Evolutionary conservation across 2,888 invertebrate species (phyloP).

Genomic region (Linnaemya vulpina): DNA sequence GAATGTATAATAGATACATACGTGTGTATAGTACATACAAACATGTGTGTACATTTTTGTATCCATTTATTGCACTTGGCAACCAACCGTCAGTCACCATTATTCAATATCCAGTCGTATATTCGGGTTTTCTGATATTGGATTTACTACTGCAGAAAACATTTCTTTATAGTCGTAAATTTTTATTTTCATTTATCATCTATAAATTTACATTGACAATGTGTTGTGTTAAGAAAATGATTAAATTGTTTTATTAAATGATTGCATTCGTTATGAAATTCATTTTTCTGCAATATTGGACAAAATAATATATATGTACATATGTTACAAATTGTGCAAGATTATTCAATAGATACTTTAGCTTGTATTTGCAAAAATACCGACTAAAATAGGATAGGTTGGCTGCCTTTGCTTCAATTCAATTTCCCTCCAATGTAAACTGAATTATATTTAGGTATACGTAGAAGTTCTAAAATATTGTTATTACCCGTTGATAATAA

Average conservation of each 20-base stretch:
- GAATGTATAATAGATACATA: constrained; percentile 49
- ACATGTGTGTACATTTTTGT: not conserved
- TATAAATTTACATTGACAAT: constrained; percentile 2
- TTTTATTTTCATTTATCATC: constrained; percentile 1
- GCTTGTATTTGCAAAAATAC: not conserved
- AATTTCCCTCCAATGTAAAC: not conserved
- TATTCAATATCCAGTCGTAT: constrained; percentile 30
- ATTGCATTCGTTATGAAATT: too few relatives aligned
- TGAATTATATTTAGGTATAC: not conserved
- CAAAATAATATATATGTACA: too few relatives aligned
- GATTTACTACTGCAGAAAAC: constrained; percentile 23
- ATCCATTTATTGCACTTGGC: constrained; percentile 57
- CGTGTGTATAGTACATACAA: not conserved
- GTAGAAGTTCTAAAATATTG: not conserved
- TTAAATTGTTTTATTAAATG: not conserved
- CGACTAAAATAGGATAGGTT: too few relatives aligned
- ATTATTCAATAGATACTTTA: too few relatives aligned
- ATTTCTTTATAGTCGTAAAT: constrained; percentile 5
- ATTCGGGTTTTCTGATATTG: constrained; percentile 18
- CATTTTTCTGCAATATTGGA: too few relatives aligned
- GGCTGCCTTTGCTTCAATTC: not conserved
- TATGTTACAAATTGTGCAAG: too few relatives aligned
- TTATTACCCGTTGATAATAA: not conserved
- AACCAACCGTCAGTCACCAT: constrained; percentile 50
- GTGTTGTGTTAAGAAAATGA: not conserved